Conservation (phyloP, 2,797 vertebrate genomes). For the Clarias pachynema region DNA sequence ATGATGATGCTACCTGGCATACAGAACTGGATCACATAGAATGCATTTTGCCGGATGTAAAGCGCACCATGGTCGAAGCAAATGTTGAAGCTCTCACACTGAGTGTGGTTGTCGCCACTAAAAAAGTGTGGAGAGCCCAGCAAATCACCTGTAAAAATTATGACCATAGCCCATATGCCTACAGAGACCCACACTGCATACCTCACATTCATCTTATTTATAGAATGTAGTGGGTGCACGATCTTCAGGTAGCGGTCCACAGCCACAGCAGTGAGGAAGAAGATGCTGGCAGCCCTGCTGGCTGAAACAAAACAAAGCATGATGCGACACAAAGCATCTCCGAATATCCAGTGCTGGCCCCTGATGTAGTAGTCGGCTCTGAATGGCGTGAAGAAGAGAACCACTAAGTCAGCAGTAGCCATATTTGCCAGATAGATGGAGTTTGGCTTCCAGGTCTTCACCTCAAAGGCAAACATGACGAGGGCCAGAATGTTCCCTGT, state of each 20-base stretch:
- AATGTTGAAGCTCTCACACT: constrained; percentile 83
- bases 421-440: constrained; percentile 77
- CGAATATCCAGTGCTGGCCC: constrained; percentile 75
- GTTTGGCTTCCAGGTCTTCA: constrained; percentile 77
- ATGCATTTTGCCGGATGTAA: constrained; percentile 75
- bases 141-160: constrained; percentile 71
- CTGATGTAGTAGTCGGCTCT: constrained; percentile 78
- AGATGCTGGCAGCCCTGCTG: constrained; percentile 76
- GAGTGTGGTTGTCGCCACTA: constrained; percentile 61
- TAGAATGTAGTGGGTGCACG: constrained; percentile 67
- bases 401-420: constrained; percentile 76
- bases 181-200: constrained; percentile 71
- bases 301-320: constrained; percentile 75
- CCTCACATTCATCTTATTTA: constrained; percentile 71
- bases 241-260: constrained; percentile 80
- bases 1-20: constrained; percentile 71
- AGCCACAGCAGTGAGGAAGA: constrained; percentile 79
- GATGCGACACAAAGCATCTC: constrained; percentile 72
- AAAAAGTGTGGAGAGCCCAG: constrained; percentile 66
- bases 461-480: constrained; percentile 75
- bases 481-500: constrained; percentile 73
- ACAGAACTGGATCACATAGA: constrained; percentile 75
- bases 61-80: constrained; percentile 68
- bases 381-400: constrained; percentile 78
- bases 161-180: constrained; percentile 72